Base-by-base conservation (phyloP, 1,140 invertebrate species). In the Drosophila gunungcola region DNA sequence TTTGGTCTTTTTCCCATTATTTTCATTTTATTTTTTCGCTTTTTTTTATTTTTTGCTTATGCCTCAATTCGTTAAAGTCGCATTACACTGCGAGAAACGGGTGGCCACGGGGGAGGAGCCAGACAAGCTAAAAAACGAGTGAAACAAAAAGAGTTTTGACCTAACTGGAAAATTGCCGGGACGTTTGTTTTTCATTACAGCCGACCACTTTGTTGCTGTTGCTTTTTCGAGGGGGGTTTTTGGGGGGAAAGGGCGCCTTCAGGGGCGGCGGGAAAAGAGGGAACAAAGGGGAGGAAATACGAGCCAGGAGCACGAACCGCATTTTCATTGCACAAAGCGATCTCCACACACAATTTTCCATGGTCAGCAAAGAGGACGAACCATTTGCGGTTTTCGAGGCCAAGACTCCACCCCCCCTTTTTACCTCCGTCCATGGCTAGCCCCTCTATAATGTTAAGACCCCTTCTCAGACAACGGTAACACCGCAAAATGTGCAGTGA, bases 1-100 rank as follows among this genome's bases (percentile, higher is more conserved):
- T 89, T 88, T 84, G 62, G 76, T 80, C 72, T 89, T 89, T 88
- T 89, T 89, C 84, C 84, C 84, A 88, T 88, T 88, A 88, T 89
- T 84, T 84, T 88, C 73, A 88, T 89, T 78, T 78, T 78, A 57
- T 69, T 48, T 69, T 64, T 64, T 73, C 38, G 27, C 55, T 32
- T 74, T 69, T 45, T 79, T 52, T 45, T 32, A 5, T 38, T 29
- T 49, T 51, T 41, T 68, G 48, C 49, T 68, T 61, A 42, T 67
- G 46, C 56, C 64, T 51, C 76, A 89, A 89, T 89, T 89, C 73
- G 84, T 73, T 84, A 88, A 86, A 82, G 83, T 80, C 68, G 65
- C 69, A 88, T 69, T 89, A 89, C 84, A 88, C 84, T 84, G 72
- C 55, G 64, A 74, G 55, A 89, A 86, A 86, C 52, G 60, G 58